Evolutionary conservation across 2,888 invertebrate genomes (phyloP), one percentile per base, ranked within the genome.

Genomic region (Cordylochernes scorpioides): DNA sequence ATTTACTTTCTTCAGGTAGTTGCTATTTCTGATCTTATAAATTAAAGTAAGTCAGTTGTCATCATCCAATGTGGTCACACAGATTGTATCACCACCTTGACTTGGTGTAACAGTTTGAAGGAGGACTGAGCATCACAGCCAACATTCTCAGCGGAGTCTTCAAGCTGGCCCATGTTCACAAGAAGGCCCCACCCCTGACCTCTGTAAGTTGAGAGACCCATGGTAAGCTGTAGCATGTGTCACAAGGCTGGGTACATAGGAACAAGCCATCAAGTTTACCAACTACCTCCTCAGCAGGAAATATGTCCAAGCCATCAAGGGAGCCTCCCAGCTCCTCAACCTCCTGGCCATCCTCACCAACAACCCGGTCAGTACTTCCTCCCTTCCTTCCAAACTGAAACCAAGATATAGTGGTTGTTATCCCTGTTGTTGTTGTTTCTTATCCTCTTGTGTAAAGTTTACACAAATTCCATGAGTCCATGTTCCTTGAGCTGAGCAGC

Each of bases 221-320:
- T 75, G 86, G 58, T 29, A 17, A 17, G n/a, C 15, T 28, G 5
- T 22, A 22, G 14, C 5, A 2, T 22, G 5, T 25, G 21, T 32
- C 36, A 18, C 25, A 17, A n/a, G n/a, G n/a, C n/a, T n/a, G n/a
- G n/a, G n/a, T n/a, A n/a, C n/a, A n/a, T 61, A 65, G 42, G 68
- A 68, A 15, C 84, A 86, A 56, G 67, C 69, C 2, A 64, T 73
- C 27, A 91, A 91, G 59, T 71, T 94, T 46, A 69, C 72, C 1
- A 72, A 72, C 49, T 94, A 91, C 58, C 64, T 91, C 46, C 58
- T 86, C 36, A 75, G 75, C 25, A 65, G 91, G 24, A 71, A 73
- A 41, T 77, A 80, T 25, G 86, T 88, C 3, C 80, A 73, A 50
- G 67, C 73, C 3, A 61, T 74, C 0, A 72, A 73, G 48, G 82